Evolutionary conservation across 2,888 invertebrate species (phyloP), one percentile per base, ranked within the genome.

Genomic region (Eucriotettix oculatus): DNA sequence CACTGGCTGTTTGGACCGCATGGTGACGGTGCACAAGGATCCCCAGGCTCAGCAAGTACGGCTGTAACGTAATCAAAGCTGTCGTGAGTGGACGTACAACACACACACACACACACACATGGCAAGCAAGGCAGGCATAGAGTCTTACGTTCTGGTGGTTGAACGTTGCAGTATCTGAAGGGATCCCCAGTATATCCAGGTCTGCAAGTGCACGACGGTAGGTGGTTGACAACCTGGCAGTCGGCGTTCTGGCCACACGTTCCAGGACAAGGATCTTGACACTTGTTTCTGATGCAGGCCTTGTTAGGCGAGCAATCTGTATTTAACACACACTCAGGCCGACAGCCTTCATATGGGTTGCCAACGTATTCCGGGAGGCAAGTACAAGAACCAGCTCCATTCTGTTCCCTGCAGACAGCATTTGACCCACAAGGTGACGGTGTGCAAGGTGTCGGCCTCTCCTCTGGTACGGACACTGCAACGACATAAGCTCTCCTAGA

Each of bases 141-240:
- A 29, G 29, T 16, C 75, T 74, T 70, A 78, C 78, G 65, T 62
- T 70, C 68, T 68, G 72, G 67, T 66, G 68, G 75, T 56, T 58
- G 58, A 54, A 70, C 68, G 65, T 70, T 76, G 67, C 82, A 82
- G 65, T 76, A 76, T 59, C 78, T 75, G 63, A 71, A 85, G 42
- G 89, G 88, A 71, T 87, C 85, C 62, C 90, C 90, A 66, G 83
- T 81, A 69, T 84, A 83, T 64, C 82, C 84, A 56, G 82, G 78
- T 57, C 80, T 74, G 68, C 88, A 88, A 62, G 78, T 77, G 65
- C 74, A 74, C 9, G 68, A 64, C 7, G 71, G 70, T 44, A 68
- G 63, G 62, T 71, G 72, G 61, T 69, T 68, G 41, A 70, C 66
- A 1, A 73, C 72, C 52, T 70, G 67, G 63, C 75, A 75, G 14